These are phyloP conservation scores for Drosophila monieri DNA, from an alignment of 2,888 invertebrate species.

Conservation along the genomic window DNA sequence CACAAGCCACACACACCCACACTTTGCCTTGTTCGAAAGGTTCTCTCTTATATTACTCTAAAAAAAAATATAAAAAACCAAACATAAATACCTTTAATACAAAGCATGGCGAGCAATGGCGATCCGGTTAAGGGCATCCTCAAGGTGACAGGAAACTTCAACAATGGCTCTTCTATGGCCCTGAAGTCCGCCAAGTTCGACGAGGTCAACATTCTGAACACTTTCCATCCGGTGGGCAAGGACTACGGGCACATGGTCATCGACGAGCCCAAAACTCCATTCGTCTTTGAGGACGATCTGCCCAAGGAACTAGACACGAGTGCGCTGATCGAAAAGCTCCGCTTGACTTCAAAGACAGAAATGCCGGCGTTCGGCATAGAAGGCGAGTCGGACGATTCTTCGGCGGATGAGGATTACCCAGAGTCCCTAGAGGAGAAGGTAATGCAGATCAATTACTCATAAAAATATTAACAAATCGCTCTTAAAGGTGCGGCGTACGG, in stretches of 20 bases:
- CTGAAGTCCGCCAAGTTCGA: constrained; percentile 91
- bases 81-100: not conserved
- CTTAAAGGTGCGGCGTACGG: constrained; percentile 86
- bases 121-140: constrained; percentile 49
- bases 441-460: not conserved
- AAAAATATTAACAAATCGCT: not conserved
- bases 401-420: constrained; percentile 86
- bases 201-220: constrained; percentile 99
- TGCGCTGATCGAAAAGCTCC: constrained; percentile 89
- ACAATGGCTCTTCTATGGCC: not conserved
- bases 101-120: not conserved
- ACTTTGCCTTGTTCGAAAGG: not conserved
- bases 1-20: not conserved
- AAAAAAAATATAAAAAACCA: not conserved
- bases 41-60: not conserved
- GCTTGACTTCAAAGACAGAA: constrained; percentile 76
- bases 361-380: constrained; percentile 83
- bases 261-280: constrained; percentile 98
- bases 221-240: constrained; percentile 98
- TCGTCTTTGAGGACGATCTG: constrained; percentile 86
- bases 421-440: constrained; percentile 87
- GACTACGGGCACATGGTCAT: constrained; percentile 99
- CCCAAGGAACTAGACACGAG: constrained; percentile 87
- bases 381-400: constrained; percentile 84
- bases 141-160: constrained; percentile 9